Percentiles rank a stretch among this genome's conserved stretches.
Evolutionary conservation across 2,888 invertebrate species (phyloP).

Genomic region (Drosophila cracens): DNA sequence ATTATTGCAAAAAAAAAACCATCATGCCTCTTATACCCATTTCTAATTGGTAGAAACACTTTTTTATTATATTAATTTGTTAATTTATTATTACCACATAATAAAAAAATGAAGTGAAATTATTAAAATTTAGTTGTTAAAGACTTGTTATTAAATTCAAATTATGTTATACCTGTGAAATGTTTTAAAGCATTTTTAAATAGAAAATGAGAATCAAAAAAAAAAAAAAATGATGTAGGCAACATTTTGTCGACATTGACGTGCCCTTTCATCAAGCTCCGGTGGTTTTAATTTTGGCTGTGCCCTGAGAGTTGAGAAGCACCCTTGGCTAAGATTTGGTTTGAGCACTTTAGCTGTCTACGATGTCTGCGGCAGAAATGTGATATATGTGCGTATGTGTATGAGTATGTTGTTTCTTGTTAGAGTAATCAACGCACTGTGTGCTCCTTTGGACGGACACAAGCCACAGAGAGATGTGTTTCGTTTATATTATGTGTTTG

Average conservation of each 20-base stretch:
- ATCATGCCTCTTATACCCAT: neutral
- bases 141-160: neutral
- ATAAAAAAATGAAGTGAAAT: neutral
- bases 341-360: neutral
- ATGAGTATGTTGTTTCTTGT: constrained; percentile 3
- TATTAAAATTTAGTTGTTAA: neutral
- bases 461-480: neutral
- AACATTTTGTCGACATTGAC: neutral
- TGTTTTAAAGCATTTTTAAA: neutral
- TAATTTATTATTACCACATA: neutral
- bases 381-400: neutral
- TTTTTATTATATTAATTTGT: neutral
- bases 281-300: constrained; percentile 1
- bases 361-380: neutral
- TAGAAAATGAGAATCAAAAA: neutral
- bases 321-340: neutral
- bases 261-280: constrained; percentile 2
- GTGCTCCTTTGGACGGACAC: neutral
- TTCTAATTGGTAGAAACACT: neutral
- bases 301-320: neutral
- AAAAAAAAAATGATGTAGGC: neutral
- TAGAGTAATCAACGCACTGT: constrained; percentile 7
- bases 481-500: neutral
- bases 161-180: neutral
- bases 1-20: neutral